A percentile compares a stretch with the other conserved stretches of the same genome.
Conservation (phyloP, 2,113 vertebrate genomes). For the Phainopepla nitens region DNA sequence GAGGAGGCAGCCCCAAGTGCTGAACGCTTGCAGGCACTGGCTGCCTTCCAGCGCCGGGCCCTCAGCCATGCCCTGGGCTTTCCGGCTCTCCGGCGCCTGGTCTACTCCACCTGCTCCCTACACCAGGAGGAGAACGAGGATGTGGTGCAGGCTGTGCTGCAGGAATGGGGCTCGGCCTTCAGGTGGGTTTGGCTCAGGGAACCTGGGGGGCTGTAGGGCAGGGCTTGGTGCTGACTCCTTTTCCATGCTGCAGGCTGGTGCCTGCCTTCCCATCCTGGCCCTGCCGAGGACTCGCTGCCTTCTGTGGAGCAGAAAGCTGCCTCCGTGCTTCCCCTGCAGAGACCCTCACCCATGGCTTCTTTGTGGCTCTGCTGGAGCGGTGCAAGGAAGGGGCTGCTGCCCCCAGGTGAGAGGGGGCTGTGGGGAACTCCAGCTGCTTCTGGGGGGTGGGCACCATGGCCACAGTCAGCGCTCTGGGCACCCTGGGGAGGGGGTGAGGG, state of each 20-base stretch:
- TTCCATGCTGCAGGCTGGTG: constrained; percentile 71
- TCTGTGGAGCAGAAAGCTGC: constrained; percentile 75
- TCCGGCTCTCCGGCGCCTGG: constrained; percentile 78
- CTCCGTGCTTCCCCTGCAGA: constrained; percentile 80
- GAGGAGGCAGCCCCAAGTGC: not conserved
- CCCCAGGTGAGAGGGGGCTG: not conserved
- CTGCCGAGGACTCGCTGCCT: constrained; percentile 77
- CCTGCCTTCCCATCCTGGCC: constrained; percentile 82
- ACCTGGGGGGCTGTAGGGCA: rapidly evolving
- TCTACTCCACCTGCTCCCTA: constrained; percentile 94
- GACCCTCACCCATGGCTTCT: constrained; percentile 89
- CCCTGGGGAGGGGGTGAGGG: not conserved
- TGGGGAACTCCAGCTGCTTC: not conserved
- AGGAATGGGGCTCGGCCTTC: constrained; percentile 70
- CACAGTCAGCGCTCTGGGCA: not conserved
- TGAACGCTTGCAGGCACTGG: constrained; percentile 78
- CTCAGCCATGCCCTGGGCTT: constrained; percentile 84
- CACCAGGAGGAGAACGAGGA: constrained; percentile 91
- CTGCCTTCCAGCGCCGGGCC: constrained; percentile 83
- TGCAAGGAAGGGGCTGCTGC: not conserved
- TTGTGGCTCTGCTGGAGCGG: constrained; percentile 85
- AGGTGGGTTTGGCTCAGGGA: constrained; percentile 62
- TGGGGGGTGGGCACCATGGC: no score
- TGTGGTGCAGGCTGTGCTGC: constrained; percentile 77
- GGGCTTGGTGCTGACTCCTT: not conserved